phyloP scores from a whole-genome alignment of 53 echinoderm and acorn worm species.

The Stichopus horrens region DNA sequence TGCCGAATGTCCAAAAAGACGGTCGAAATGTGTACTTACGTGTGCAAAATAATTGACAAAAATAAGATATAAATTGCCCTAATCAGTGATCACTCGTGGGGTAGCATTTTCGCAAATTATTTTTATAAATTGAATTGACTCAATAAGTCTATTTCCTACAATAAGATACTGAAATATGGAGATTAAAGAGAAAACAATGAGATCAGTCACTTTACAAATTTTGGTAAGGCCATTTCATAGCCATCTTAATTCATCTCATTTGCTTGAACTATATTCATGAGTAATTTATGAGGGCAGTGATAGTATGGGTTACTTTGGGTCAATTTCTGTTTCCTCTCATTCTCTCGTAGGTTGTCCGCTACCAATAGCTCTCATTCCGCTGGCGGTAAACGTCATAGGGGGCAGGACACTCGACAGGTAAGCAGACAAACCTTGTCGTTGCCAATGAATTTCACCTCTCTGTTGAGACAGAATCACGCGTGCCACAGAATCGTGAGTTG shows the following conservation, averaged over 20 bases:
- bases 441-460: background rate
- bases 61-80: too few species aligned
- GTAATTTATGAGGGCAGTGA: background rate
- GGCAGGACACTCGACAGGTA: background rate
- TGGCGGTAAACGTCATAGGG: background rate
- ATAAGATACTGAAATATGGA: too few species aligned
- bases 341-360: background rate
- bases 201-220: too few species aligned
- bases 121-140: too few species aligned
- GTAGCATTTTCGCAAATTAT: too few species aligned
- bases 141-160: too few species aligned
- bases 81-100: too few species aligned
- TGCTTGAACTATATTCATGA: too few species aligned
- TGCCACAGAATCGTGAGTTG: background rate
- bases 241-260: too few species aligned
- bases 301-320: background rate
- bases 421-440: background rate
- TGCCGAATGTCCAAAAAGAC: background rate
- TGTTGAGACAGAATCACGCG: background rate
- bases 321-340: background rate
- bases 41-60: background rate
- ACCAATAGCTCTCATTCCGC: background rate
- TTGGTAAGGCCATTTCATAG: too few species aligned
- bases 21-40: background rate
- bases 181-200: too few species aligned